phyloP scores from a whole-genome alignment of 2,113 vertebrate genomes.

The Petroica traversi region DNA sequence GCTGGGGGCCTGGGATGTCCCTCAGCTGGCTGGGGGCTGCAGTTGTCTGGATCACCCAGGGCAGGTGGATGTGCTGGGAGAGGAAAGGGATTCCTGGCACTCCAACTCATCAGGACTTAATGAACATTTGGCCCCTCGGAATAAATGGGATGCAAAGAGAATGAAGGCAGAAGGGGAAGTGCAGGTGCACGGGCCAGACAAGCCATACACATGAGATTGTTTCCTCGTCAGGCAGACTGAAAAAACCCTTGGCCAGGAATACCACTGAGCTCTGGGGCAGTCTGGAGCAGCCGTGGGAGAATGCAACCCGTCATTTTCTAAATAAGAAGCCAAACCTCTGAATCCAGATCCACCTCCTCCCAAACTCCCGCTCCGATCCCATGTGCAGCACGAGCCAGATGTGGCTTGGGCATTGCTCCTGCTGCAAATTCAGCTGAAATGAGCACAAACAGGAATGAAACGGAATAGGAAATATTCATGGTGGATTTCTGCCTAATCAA shows the following conservation, averaged over 20 bases:
- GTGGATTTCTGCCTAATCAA: neutral
- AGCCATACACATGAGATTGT: neutral
- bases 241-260: neutral
- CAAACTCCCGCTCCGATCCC: neutral
- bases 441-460: neutral
- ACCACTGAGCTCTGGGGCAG: neutral
- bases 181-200: neutral
- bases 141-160: neutral
- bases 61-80: neutral
- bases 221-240: neutral
- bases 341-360: constrained; percentile 31
- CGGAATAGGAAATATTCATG: neutral
- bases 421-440: constrained; percentile 24
- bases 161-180: neutral
- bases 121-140: neutral
- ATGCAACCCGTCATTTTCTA: constrained; percentile 10
- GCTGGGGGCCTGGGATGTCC: neutral
- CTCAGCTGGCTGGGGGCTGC: neutral
- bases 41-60: rapidly evolving
- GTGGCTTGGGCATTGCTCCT: neutral
- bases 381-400: neutral
- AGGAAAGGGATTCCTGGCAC: neutral
- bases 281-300: constrained; percentile 45
- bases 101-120: neutral
- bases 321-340: constrained; percentile 40